These are phyloP conservation scores for Eclectus roratus DNA, from an alignment of 2,113 vertebrate species.

Conservation along the genomic window DNA sequence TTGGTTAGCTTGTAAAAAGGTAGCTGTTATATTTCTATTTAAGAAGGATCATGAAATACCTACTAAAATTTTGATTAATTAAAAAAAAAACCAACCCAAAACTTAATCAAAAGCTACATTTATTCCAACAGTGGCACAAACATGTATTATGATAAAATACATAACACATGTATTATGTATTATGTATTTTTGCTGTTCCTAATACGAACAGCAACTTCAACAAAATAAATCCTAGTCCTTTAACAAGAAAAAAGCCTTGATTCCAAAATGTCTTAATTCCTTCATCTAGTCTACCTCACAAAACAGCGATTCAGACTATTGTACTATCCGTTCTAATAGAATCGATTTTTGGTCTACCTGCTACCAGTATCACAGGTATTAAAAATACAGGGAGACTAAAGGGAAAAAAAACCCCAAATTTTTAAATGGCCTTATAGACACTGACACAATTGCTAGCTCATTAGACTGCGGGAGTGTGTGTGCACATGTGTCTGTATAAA, in stretches of 20 bases:
- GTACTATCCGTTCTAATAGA: background rate
- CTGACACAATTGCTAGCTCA: background rate
- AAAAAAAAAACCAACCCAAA: background rate
- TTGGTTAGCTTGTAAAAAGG: too few relatives aligned
- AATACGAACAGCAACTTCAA: background rate
- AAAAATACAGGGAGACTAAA: background rate
- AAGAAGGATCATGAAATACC: background rate
- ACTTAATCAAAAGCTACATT: background rate
- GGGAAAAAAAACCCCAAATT: accelerated
- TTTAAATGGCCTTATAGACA: background rate
- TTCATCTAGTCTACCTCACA: background rate
- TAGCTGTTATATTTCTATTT: background rate
- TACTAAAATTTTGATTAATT: background rate
- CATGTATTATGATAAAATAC: background rate
- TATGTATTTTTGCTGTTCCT: too few relatives aligned
- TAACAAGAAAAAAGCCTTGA: background rate
- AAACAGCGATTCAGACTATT: background rate
- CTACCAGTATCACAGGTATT: background rate
- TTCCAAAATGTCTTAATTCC: background rate
- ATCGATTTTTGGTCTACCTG: background rate
- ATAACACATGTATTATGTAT: too few relatives aligned
- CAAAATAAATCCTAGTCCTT: background rate
- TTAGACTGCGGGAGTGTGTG: background rate
- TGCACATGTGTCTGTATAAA: background rate
- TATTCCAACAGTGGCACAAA: background rate